phyloP scores from a whole-genome alignment of 2,797 vertebrate genomes.

The Sebastes iracundus region DNA sequence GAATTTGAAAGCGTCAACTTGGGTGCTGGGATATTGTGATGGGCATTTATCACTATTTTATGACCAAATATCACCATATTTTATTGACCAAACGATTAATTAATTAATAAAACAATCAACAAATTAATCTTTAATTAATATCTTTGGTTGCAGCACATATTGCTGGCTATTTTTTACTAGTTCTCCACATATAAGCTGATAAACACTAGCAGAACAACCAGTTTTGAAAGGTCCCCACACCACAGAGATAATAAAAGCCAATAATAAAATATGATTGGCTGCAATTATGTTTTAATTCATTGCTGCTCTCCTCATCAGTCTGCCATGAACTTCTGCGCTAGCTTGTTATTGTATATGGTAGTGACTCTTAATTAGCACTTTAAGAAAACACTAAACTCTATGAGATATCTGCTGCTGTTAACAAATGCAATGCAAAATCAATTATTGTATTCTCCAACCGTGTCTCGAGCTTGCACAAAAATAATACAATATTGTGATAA shows the following conservation, averaged over 20 bases:
- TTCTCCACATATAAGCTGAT: background rate
- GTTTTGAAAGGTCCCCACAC: background rate
- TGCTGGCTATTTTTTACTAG: background rate
- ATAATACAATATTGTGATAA: background rate
- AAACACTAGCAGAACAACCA: background rate
- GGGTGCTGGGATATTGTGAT: background rate
- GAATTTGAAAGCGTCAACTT: background rate
- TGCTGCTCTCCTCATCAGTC: background rate
- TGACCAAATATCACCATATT: background rate
- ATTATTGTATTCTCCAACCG: background rate
- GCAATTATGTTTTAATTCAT: background rate
- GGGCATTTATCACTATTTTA: background rate
- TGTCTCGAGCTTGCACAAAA: background rate
- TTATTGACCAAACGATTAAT: background rate
- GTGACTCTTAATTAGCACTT: background rate
- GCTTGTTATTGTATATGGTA: background rate
- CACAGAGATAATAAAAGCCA: background rate
- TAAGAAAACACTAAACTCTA: background rate
- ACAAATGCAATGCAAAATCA: background rate
- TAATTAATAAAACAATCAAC: background rate
- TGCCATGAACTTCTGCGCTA: background rate
- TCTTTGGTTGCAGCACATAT: background rate
- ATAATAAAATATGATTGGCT: background rate
- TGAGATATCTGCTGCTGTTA: background rate
- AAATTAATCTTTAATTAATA: background rate